A percentile compares a stretch with the other conserved stretches of the same genome.
Conservation (phyloP, 2,888 invertebrate species). For the Hermaeophaga mercurialis region DNA sequence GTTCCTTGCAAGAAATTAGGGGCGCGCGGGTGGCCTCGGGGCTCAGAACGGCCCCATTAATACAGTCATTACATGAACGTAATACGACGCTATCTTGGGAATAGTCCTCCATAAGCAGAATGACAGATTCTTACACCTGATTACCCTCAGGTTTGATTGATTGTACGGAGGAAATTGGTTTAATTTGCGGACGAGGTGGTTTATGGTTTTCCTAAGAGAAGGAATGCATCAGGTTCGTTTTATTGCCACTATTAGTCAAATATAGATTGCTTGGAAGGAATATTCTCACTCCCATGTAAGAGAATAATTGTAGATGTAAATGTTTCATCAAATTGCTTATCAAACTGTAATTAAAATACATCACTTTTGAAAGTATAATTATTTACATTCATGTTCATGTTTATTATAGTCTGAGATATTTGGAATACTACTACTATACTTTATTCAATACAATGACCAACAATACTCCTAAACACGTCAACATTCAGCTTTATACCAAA, state of each 20-base stretch:
- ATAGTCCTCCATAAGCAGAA: conserved; percentile 44
- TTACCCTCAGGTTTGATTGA: conserved; percentile 53
- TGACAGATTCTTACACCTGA: conserved; percentile 53
- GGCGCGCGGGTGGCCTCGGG: conserved; percentile 43
- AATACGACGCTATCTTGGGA: conserved; percentile 34
- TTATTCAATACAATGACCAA: too few species aligned
- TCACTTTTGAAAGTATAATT: background rate
- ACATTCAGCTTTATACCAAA: background rate
- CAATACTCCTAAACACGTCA: too few species aligned
- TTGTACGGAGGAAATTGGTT: conserved; percentile 49
- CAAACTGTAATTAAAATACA: background rate
- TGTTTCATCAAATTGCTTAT: too few species aligned
- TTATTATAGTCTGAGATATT: too few species aligned
- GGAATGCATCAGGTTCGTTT: conserved; percentile 5
- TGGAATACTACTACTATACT: too few species aligned
- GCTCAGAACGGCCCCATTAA: conserved; percentile 49
- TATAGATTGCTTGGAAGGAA: background rate
- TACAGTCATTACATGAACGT: conserved; percentile 52
- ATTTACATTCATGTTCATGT: too few species aligned
- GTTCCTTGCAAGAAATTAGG: conserved; percentile 57
- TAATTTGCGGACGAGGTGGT: conserved; percentile 39
- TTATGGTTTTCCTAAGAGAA: conserved; percentile 13
- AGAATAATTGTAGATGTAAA: too few species aligned
- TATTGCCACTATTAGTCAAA: conserved; percentile 5
- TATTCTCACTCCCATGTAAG: too few species aligned